Percentiles rank a stretch among this genome's conserved stretches.
These are phyloP conservation scores for Harmothoe impar DNA, from an alignment of 2,888 invertebrate genomes.

Conservation along the genomic window DNA sequence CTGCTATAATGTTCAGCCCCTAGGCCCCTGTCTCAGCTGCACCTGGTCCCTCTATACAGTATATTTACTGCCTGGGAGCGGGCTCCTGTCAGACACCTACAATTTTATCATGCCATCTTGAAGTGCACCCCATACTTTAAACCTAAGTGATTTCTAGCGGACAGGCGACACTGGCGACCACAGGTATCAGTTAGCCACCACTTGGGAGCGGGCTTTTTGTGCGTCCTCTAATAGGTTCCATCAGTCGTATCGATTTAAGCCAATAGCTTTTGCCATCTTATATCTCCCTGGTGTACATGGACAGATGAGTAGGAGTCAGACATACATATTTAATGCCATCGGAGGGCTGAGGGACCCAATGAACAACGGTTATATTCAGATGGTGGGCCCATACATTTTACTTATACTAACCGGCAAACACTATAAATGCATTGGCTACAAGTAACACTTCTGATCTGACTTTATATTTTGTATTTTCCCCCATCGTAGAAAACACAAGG, in stretches of 20 bases:
- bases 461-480: too few relatives aligned
- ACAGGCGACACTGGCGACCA: not conserved
- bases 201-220: not conserved
- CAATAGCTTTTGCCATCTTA: not conserved
- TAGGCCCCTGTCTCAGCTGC: not conserved
- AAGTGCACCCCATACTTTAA: not conserved
- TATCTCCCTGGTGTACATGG: not conserved
- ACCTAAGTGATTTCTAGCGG: slow-evolving; percentile 20
- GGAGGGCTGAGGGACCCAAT: too few relatives aligned
- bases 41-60: not conserved
- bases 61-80: not conserved
- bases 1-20: too few relatives aligned
- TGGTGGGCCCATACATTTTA: too few relatives aligned
- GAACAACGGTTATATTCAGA: too few relatives aligned
- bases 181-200: not conserved
- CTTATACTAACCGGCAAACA: too few relatives aligned
- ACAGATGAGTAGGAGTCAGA: not conserved
- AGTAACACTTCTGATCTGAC: too few relatives aligned
- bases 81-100: not conserved
- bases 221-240: not conserved
- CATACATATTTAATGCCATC: too few relatives aligned
- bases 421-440: too few relatives aligned
- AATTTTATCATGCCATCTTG: slow-evolving; percentile 16
- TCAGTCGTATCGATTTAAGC: not conserved
- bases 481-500: too few relatives aligned